Conservation (phyloP, 2,113 vertebrate genomes). For the Trichechus manatus region DNA sequence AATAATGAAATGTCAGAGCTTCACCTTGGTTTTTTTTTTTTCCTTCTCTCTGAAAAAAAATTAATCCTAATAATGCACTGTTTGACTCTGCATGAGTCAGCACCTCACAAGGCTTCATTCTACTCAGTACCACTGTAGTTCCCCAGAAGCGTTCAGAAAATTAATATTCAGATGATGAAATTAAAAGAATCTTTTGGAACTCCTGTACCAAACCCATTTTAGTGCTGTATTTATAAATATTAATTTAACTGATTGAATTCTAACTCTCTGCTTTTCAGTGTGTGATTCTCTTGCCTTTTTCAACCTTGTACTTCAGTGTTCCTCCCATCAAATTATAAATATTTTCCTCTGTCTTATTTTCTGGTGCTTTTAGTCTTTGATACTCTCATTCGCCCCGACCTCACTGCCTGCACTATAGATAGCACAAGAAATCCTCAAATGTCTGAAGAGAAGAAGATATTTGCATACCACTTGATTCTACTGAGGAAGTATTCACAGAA, state of each 20-base stretch:
- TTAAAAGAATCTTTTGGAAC: constrained; percentile 34
- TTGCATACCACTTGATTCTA: constrained; percentile 53
- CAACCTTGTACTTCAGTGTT: neutral
- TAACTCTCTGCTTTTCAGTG: neutral
- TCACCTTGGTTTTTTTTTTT: constrained; percentile 67
- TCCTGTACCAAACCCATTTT: constrained; percentile 34
- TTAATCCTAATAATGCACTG: constrained; percentile 52
- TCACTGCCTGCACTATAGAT: neutral
- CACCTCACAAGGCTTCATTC: constrained; percentile 29
- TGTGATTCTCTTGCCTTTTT: neutral
- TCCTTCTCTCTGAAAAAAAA: constrained; percentile 63
- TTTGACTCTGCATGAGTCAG: constrained; percentile 76
- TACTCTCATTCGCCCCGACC: neutral
- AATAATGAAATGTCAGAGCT: constrained; percentile 64
- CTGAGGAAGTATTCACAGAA: constrained; percentile 24
- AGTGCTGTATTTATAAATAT: constrained; percentile 52
- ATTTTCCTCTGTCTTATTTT: constrained; percentile 49
- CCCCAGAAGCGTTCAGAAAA: constrained; percentile 69
- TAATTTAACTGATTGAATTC: constrained; percentile 49
- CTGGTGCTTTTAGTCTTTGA: constrained; percentile 39
- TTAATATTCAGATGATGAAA: constrained; percentile 74
- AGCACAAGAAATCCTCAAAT: constrained; percentile 64
- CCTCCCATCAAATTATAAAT: neutral
- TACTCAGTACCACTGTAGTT: constrained; percentile 60
- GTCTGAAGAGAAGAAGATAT: constrained; percentile 45